Percentiles rank a stretch among this genome's conserved stretches.
Evolutionary conservation across 2,888 invertebrate species (phyloP).

Genomic region (Cantharis flavilabris): DNA sequence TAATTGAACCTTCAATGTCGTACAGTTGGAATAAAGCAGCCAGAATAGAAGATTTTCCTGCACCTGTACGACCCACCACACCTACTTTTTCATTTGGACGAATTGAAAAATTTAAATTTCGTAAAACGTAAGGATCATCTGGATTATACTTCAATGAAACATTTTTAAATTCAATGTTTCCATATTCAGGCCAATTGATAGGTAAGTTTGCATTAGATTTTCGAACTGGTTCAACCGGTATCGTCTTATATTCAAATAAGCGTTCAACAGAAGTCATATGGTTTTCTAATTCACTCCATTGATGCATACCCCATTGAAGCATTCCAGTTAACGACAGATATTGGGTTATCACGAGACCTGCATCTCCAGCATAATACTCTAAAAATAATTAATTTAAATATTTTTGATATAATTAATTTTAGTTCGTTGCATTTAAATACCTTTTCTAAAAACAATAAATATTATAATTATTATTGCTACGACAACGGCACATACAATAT

Average conservation of each 20-base stretch:
- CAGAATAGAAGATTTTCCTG: conserved; percentile 81
- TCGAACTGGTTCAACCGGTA: conserved; percentile 51
- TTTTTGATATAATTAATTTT: not conserved
- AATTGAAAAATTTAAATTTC: conserved; percentile 69
- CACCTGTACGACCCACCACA: conserved; percentile 82
- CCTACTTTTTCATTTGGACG: conserved; percentile 76
- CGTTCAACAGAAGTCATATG: conserved; percentile 91
- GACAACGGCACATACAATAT: conserved; percentile 43
- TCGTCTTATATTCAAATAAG: conserved; percentile 58
- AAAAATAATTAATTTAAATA: not conserved
- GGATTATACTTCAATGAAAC: conserved; percentile 75
- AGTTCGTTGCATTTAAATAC: conserved; percentile 15
- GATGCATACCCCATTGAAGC: conserved; percentile 71
- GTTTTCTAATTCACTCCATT: conserved; percentile 82
- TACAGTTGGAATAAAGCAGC: conserved; percentile 82
- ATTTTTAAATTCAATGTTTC: conserved; percentile 69
- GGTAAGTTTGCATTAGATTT: conserved; percentile 59
- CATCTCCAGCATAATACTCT: conserved; percentile 60
- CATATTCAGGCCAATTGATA: conserved; percentile 74
- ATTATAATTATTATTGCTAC: conserved; percentile 25
- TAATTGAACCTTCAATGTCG: conserved; percentile 75
- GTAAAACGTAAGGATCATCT: conserved; percentile 74
- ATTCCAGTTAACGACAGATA: conserved; percentile 71
- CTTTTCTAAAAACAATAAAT: conserved; percentile 26
- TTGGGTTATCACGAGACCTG: conserved; percentile 80